These are phyloP conservation scores for Drosophila bifasciata DNA, from an alignment of 1,140 invertebrate genomes.

Conservation along the genomic window DNA sequence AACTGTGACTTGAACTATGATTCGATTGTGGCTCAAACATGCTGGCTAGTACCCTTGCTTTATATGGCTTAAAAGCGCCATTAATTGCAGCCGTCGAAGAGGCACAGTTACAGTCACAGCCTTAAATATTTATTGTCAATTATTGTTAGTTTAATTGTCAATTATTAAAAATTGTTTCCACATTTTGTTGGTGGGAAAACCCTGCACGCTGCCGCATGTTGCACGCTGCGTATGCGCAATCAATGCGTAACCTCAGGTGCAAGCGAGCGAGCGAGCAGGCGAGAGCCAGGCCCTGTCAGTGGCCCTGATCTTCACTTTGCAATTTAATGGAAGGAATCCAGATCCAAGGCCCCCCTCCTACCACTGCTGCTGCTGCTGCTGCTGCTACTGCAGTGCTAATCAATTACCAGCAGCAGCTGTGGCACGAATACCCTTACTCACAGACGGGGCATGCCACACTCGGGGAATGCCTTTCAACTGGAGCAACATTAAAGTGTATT, in stretches of 20 bases:
- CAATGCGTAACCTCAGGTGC: slow-evolving; percentile 55
- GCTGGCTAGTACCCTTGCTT: slow-evolving; percentile 35
- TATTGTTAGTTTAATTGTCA: slow-evolving; percentile 80
- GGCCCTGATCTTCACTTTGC: slow-evolving; percentile 26
- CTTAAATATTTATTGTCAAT: slow-evolving; percentile 81
- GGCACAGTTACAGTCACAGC: slow-evolving; percentile 41
- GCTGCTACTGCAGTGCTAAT: slow-evolving; percentile 20
- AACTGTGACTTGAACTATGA: slow-evolving; percentile 1
- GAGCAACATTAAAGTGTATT: background rate
- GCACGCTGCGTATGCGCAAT: slow-evolving; percentile 73
- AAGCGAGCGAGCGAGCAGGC: slow-evolving; percentile 17
- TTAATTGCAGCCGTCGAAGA: slow-evolving; percentile 60
- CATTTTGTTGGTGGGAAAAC: slow-evolving; percentile 12
- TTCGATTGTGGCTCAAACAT: background rate
- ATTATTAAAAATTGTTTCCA: slow-evolving; percentile 69
- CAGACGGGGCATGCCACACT: no score
- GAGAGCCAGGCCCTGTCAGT: slow-evolving; percentile 23
- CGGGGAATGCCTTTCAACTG: slow-evolving; percentile 5
- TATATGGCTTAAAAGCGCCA: slow-evolving; percentile 80
- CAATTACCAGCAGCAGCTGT: slow-evolving; percentile 34
- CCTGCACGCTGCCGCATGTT: slow-evolving; percentile 8
- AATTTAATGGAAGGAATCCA: slow-evolving; percentile 42
- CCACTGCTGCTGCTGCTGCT: background rate
- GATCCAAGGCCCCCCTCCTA: slow-evolving; percentile 11
- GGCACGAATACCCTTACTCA: slow-evolving; percentile 9